phyloP scores from a whole-genome alignment of 1,140 invertebrate species.

The Lucilia cuprina region DNA sequence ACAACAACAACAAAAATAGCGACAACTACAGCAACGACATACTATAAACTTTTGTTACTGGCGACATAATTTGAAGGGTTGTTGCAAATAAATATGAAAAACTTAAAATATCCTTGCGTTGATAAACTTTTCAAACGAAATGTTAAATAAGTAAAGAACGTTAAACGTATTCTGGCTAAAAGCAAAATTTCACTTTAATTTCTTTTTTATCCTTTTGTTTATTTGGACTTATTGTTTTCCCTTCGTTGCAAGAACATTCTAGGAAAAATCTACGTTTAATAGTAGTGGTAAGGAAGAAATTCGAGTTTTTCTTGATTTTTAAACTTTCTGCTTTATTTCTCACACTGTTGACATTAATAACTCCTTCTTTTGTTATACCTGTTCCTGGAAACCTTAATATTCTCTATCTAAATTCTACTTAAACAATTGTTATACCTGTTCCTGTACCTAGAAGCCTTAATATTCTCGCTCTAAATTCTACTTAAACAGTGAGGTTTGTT shows the following conservation, averaged over 20 bases:
- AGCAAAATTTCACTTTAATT: not conserved
- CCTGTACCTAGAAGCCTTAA: too few relatives aligned
- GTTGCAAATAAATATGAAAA: not conserved
- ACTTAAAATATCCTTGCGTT: not conserved
- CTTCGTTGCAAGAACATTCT: not conserved
- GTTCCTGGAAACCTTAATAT: too few relatives aligned
- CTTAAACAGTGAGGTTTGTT: too few relatives aligned
- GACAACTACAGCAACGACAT: not conserved
- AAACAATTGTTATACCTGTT: too few relatives aligned
- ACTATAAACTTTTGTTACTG: not conserved
- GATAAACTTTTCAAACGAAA: not conserved
- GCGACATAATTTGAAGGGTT: not conserved
- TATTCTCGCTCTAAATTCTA: too few relatives aligned
- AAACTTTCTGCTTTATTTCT: too few relatives aligned
- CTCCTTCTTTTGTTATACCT: too few relatives aligned
- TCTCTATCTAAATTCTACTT: too few relatives aligned
- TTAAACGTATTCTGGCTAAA: not conserved
- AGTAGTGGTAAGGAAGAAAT: not conserved
- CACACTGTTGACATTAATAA: too few relatives aligned
- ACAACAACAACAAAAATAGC: not conserved
- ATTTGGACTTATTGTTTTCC: not conserved
- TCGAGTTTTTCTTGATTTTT: too few relatives aligned
- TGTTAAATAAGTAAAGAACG: not conserved
- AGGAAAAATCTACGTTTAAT: not conserved
- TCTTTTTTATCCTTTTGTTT: too few relatives aligned